Percentiles rank a stretch among this genome's conserved stretches.
These are phyloP conservation scores for Phyllostomus hastatus DNA, from an alignment of 2,113 vertebrate genomes.

Conservation along the genomic window DNA sequence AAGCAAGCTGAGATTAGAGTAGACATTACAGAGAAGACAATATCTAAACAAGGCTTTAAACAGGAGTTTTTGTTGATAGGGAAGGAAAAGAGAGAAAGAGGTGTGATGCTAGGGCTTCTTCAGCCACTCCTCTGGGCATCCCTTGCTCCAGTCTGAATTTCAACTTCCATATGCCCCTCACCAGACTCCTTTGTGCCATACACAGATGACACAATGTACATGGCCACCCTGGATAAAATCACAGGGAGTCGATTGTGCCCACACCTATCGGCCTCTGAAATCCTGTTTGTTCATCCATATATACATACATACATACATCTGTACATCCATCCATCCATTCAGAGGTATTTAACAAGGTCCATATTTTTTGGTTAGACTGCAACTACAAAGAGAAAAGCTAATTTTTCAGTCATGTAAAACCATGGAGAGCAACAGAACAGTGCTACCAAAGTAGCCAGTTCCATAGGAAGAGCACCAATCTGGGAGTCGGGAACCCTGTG, in stretches of 20 bases:
- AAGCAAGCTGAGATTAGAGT: neutral
- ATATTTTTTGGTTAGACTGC: neutral
- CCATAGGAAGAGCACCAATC: neutral
- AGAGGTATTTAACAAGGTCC: neutral
- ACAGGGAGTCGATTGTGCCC: neutral
- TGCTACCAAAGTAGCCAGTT: neutral
- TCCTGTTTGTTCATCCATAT: neutral
- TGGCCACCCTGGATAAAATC: neutral
- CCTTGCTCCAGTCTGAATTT: neutral
- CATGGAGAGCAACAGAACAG: fast-evolving
- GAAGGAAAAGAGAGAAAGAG: neutral
- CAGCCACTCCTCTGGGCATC: neutral
- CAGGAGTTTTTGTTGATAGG: neutral
- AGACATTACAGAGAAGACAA: neutral
- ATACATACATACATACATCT: neutral
- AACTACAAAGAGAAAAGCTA: neutral
- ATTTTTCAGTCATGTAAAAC: neutral
- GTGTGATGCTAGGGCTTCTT: neutral
- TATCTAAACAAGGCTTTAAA: neutral
- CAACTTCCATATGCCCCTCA: neutral
- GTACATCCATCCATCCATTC: neutral
- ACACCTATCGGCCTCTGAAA: neutral
- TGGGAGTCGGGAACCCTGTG: fast-evolving
- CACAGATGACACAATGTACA: neutral
- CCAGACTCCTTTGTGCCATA: neutral